Evolutionary conservation across 2,888 invertebrate genomes (phyloP), one percentile per base, ranked within the genome.

Genomic region (Xanthorhoe designata): DNA sequence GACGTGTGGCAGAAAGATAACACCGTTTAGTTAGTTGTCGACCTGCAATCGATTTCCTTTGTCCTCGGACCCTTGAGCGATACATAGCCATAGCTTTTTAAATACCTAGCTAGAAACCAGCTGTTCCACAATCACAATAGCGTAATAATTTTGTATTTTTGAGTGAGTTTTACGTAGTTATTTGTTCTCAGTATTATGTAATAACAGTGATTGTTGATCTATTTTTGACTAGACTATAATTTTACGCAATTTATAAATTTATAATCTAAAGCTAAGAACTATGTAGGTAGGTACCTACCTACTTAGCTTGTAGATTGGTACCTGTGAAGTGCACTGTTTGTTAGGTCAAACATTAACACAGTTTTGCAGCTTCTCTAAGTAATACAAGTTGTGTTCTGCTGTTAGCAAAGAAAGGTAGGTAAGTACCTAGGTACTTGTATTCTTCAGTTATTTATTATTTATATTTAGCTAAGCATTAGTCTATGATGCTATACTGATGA

Each of bases 1-100:
- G 63, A 68, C 50, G 55, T 68, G 52, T 54, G 62, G 54, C 64
- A 24, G 56, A 63, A 57, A 62, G 60, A 66, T 73, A 75, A 69
- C 38, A 55, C 71, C 65, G 70, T 73, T 76, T 68, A 62, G 73
- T 75, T 75, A 75, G 75, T 78, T 78, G 76, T 74, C 75, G 70
- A 75, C 77, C 73, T 76, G 75, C 81, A 83, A 91, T 91, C 90
- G 91, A 92, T 92, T 92, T 93, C 88, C 92, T 92, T 93, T 93
- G 93, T 92, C 92, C 92, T 91, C 88, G 83, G 81, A 77, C 82
- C 81, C 79, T 78, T 80, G 76, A 75, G 74, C 77, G 72, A 73
- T 75, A 58, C 69, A 58, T 71, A 49, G 71, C 74, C 65, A 65
- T 76, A 76, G 50, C 57, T 69, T 50, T 49, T 51, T 67, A 59